These are phyloP conservation scores for Hephaestus fuliginosus DNA, from an alignment of 2,797 vertebrate species.

Conservation along the genomic window DNA sequence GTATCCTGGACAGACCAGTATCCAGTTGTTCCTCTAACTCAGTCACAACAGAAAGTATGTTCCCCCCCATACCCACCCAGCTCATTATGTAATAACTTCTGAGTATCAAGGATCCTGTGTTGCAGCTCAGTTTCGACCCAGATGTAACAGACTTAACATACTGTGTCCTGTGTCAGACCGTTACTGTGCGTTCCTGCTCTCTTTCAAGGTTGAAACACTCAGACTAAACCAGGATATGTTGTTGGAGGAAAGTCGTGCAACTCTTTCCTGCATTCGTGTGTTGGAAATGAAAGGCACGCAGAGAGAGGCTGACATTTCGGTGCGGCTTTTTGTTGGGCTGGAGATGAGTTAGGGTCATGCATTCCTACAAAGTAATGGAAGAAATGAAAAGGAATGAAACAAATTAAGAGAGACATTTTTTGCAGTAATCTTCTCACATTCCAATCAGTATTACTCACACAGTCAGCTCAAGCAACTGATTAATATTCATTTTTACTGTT, in stretches of 20 bases:
- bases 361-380: background rate
- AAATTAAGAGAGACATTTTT: background rate
- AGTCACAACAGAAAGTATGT: background rate
- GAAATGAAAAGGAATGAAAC: background rate
- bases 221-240: slow-evolving; percentile 69
- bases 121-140: slow-evolving; percentile 44
- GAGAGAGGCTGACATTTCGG: background rate
- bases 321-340: background rate
- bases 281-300: slow-evolving; percentile 42
- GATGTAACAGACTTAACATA: slow-evolving; percentile 36
- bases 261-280: slow-evolving; percentile 37
- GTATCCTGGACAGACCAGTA: background rate
- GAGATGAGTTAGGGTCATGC: background rate
- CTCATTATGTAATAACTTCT: slow-evolving; percentile 36
- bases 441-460: background rate
- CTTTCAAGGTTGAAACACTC: slow-evolving; percentile 66
- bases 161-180: slow-evolving; percentile 43
- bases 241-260: slow-evolving; percentile 37
- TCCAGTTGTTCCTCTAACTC: background rate
- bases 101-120: slow-evolving; percentile 22
- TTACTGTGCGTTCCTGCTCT: slow-evolving; percentile 51
- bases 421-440: background rate
- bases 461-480: background rate
- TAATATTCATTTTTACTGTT: background rate
- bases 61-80: too few relatives aligned